phyloP scores from a whole-genome alignment of 2,888 invertebrate species.

The Drosophila bunnanda region DNA sequence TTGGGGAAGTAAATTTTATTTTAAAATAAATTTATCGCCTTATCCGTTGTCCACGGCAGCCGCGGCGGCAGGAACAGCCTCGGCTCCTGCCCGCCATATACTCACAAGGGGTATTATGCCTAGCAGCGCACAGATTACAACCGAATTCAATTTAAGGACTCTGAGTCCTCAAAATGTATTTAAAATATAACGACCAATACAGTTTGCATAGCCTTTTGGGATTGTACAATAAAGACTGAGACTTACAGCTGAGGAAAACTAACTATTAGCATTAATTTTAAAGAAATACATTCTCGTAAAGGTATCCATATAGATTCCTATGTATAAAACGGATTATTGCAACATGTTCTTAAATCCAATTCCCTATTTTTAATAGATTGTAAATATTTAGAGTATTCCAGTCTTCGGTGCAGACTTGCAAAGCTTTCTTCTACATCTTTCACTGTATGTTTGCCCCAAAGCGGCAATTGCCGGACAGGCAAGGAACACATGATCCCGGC shows the following conservation, averaged over 20 bases:
- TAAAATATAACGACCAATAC: neutral
- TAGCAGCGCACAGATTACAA: neutral
- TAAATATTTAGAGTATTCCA: constrained; percentile 7
- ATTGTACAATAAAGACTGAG: too few species aligned
- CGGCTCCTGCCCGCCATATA: constrained; percentile 9
- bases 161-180: constrained; percentile 1
- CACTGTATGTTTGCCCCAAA: constrained; percentile 45
- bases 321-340: too few species aligned
- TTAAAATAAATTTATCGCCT: constrained; percentile 81
- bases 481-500: constrained; percentile 65
- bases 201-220: neutral
- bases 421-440: constrained; percentile 6
- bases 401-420: neutral
- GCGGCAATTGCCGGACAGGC: constrained; percentile 71
- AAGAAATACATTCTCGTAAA: too few species aligned
- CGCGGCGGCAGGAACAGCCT: constrained; percentile 25
- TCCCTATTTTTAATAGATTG: too few species aligned
- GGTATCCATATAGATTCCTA: too few species aligned
- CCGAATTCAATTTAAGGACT: constrained; percentile 12
- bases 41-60: constrained; percentile 79
- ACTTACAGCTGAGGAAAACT: too few species aligned
- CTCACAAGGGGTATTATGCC: constrained; percentile 7
- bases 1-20: constrained; percentile 79
- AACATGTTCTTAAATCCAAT: too few species aligned
- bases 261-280: neutral